A percentile compares a stretch with the other conserved stretches of the same genome.
These are phyloP conservation scores for Gopherus evgoodei DNA, from an alignment of 2,113 vertebrate species.

Conservation along the genomic window DNA sequence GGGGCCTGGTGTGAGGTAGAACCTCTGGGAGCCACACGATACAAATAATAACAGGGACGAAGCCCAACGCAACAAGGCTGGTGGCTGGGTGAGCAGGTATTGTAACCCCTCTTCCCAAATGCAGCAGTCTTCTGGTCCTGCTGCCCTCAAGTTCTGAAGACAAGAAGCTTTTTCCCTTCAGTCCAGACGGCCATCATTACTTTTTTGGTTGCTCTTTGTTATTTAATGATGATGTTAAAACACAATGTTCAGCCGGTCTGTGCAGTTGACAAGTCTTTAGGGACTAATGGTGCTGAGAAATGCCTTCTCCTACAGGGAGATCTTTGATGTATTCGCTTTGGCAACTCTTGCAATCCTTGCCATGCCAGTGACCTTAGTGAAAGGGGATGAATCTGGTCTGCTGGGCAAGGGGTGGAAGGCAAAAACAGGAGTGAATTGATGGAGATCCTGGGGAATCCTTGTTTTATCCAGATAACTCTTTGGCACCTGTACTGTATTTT, in stretches of 20 bases:
- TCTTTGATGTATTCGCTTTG: conserved; percentile 61
- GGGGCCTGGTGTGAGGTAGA: not conserved
- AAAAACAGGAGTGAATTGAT: conserved; percentile 51
- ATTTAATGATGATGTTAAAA: conserved; percentile 49
- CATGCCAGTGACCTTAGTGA: conserved; percentile 60
- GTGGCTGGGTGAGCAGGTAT: not conserved
- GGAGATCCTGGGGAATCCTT: not conserved
- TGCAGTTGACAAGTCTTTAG: conserved; percentile 19
- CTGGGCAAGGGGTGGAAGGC: not conserved
- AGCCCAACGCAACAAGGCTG: not conserved
- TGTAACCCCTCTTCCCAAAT: not conserved
- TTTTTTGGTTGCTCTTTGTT: not conserved
- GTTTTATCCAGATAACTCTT: not conserved
- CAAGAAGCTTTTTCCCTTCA: not conserved
- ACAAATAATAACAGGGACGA: not conserved
- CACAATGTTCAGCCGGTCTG: conserved; percentile 7
- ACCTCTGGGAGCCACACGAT: rapidly evolving
- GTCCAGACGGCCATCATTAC: not conserved
- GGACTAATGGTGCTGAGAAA: conserved; percentile 52
- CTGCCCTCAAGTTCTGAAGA: not conserved
- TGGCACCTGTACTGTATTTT: not conserved
- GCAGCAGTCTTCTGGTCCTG: not conserved
- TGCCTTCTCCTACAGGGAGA: conserved; percentile 20
- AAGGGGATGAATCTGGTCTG: conserved; percentile 61
- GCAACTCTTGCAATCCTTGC: conserved; percentile 57